phyloP scores from a whole-genome alignment of 2,797 vertebrate species.

The Taeniopygia guttata region DNA sequence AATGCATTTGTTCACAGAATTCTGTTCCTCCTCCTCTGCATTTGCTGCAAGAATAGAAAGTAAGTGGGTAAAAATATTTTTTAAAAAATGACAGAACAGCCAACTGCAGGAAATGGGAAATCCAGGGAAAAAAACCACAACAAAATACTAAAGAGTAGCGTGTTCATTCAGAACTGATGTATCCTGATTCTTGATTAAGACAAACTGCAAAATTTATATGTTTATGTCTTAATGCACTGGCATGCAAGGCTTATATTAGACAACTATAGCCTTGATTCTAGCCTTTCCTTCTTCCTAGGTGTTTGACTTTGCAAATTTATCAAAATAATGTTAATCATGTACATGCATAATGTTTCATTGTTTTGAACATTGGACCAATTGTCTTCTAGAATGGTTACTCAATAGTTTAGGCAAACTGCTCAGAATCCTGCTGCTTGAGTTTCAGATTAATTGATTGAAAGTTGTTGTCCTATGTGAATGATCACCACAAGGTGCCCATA shows the following conservation, averaged over 20 bases:
- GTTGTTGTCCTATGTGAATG: neutral
- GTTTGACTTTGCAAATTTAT: neutral
- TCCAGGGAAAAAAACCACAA: accelerated
- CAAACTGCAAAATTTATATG: neutral
- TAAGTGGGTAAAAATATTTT: neutral
- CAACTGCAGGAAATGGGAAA: neutral
- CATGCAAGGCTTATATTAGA: neutral
- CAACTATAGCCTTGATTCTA: neutral
- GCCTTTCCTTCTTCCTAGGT: neutral
- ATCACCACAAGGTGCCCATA: neutral
- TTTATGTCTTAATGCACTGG: neutral
- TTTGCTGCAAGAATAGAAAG: neutral
- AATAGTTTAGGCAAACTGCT: neutral
- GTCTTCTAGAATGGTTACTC: neutral
- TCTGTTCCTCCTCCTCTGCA: neutral
- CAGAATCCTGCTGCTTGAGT: neutral
- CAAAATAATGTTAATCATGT: neutral
- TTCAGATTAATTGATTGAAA: neutral
- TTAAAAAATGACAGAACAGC: neutral
- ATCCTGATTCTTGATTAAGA: neutral
- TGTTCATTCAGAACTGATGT: neutral
- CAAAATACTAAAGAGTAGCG: neutral
- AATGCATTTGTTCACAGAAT: neutral
- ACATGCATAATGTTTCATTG: neutral
- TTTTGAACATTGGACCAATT: neutral